These are phyloP conservation scores for Lithodes maja DNA, from an alignment of 2,888 invertebrate genomes.

Conservation along the genomic window DNA sequence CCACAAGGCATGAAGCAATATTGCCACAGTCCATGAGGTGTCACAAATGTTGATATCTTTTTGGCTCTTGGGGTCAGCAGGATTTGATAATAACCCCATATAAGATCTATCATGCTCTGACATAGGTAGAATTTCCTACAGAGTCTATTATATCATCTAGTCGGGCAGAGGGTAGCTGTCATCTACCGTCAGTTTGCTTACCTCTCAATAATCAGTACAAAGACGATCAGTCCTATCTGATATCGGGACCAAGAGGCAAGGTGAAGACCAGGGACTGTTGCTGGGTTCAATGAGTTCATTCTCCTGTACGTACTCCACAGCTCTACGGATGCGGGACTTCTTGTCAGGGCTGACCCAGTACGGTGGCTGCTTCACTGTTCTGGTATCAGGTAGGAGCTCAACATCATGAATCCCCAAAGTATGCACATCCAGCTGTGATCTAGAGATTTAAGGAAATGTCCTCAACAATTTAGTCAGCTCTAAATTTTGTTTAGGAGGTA, in stretches of 20 bases:
- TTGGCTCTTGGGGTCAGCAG: no score
- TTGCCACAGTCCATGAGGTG: constrained; percentile 5
- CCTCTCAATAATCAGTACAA: background rate
- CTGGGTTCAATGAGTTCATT: background rate
- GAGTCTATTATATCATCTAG: background rate
- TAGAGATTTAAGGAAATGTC: background rate
- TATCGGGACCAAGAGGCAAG: background rate
- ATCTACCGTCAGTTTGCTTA: background rate
- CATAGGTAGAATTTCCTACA: background rate
- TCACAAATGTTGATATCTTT: background rate
- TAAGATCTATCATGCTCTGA: background rate
- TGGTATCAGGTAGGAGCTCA: background rate
- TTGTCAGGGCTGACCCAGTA: no score
- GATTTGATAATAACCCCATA: no score
- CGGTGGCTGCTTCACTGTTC: background rate
- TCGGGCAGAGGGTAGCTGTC: background rate
- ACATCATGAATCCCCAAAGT: background rate
- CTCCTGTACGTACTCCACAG: no score
- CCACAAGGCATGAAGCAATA: constrained; percentile 7
- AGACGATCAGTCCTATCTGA: background rate
- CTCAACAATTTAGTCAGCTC: background rate
- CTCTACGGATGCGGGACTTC: no score
- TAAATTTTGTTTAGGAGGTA: background rate
- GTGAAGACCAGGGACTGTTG: background rate
- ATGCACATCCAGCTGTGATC: background rate